A percentile compares a stretch with the other conserved stretches of the same genome.
Conservation (phyloP, 2,113 vertebrate genomes). For the Salvator merianae region DNA sequence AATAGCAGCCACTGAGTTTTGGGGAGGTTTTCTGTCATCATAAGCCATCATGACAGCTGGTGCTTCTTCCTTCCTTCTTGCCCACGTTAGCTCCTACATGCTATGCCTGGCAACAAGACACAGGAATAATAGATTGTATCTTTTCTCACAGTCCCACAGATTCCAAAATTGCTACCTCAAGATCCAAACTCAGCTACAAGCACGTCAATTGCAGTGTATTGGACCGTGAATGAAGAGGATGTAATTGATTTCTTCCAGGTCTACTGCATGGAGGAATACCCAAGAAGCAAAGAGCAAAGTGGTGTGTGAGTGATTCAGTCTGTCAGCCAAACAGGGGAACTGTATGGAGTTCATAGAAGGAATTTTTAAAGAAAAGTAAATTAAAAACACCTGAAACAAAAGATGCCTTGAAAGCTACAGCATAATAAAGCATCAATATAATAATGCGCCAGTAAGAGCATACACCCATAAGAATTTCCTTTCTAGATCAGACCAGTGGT, state of each 20-base stretch:
- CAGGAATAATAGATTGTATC: conserved; percentile 5
- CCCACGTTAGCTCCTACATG: not conserved
- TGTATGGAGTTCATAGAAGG: not conserved
- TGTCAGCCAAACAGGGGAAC: not conserved
- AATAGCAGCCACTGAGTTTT: too few relatives aligned
- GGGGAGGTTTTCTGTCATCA: not conserved
- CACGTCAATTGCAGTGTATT: conserved; percentile 90
- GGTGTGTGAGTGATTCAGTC: conserved; percentile 56
- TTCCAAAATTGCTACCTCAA: conserved; percentile 85
- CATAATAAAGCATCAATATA: not conserved
- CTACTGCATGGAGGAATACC: conserved; percentile 92
- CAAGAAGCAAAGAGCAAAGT: conserved; percentile 76
- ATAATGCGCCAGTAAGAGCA: too few relatives aligned
- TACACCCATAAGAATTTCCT: too few relatives aligned
- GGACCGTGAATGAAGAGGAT: conserved; percentile 87
- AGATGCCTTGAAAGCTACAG: not conserved
- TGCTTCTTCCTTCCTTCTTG: not conserved
- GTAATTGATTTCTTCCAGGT: conserved; percentile 95
- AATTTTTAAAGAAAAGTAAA: not conserved
- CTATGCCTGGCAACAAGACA: not conserved
- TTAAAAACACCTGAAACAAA: not conserved
- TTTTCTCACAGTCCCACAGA: conserved; percentile 84
- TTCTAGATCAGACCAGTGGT: too few relatives aligned
- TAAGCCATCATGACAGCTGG: not conserved
- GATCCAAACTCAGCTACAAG: conserved; percentile 89